These are phyloP conservation scores for Acanthosoma haemorrhoidale DNA, from an alignment of 2,888 invertebrate genomes.

Conservation along the genomic window DNA sequence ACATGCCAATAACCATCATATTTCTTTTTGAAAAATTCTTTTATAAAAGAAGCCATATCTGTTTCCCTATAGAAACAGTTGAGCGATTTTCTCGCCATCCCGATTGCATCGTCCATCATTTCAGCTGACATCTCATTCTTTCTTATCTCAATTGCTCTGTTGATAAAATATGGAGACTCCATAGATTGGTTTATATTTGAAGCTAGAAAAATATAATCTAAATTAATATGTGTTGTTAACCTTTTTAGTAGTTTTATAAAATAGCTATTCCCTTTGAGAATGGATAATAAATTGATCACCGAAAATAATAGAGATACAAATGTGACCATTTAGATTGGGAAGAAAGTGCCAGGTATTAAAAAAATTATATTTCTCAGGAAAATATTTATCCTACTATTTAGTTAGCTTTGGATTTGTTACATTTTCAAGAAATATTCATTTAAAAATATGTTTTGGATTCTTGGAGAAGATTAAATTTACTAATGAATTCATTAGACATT, in stretches of 20 bases:
- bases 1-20: constrained; percentile 30
- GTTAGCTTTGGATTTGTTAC: too few species aligned
- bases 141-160: constrained; percentile 25
- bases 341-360: too few species aligned
- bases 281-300: too few species aligned
- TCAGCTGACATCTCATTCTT: constrained; percentile 32
- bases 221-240: not conserved
- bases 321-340: too few species aligned
- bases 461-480: too few species aligned
- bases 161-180: constrained; percentile 31
- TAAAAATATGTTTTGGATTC: too few species aligned
- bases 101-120: constrained; percentile 30
- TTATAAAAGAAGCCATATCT: constrained; percentile 33
- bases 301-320: too few species aligned
- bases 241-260: not conserved
- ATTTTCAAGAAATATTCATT: too few species aligned
- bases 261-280: not conserved
- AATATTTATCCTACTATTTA: too few species aligned
- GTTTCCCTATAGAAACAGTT: constrained; percentile 30
- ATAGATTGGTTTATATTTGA: not conserved
- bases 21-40: constrained; percentile 2
- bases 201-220: not conserved
- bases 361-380: too few species aligned
- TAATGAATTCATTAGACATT: too few species aligned
- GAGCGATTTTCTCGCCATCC: constrained; percentile 25